These are phyloP conservation scores for Lochmaea capreae DNA, from an alignment of 2,888 invertebrate genomes.

Conservation along the genomic window DNA sequence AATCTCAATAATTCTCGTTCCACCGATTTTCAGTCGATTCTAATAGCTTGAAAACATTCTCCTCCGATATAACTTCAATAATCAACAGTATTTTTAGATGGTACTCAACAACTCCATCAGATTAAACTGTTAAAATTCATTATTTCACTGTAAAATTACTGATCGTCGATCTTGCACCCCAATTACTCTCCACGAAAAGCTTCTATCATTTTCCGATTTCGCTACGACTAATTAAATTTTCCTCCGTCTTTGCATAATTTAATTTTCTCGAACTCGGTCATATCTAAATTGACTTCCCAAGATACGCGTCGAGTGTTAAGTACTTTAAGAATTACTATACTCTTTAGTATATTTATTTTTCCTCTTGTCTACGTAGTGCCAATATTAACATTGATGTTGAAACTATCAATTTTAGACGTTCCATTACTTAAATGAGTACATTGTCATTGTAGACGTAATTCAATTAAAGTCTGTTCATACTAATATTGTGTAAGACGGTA, in stretches of 20 bases:
- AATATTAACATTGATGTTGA: background rate
- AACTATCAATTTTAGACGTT: background rate
- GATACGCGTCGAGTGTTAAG: constrained; percentile 24
- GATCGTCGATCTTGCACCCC: constrained; percentile 43
- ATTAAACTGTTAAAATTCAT: constrained; percentile 49
- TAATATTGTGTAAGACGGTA: too few relatives aligned
- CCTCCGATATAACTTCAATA: constrained; percentile 29
- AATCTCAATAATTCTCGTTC: too few relatives aligned
- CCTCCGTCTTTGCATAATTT: constrained; percentile 53
- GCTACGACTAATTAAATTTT: constrained; percentile 53
- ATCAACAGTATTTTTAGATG: constrained; percentile 36
- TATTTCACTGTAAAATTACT: constrained; percentile 48
- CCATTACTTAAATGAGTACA: constrained; percentile 2
- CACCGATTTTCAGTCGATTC: background rate
- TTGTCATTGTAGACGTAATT: background rate
- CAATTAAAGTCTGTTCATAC: too few relatives aligned
- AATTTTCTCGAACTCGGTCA: constrained; percentile 48
- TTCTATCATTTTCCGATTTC: constrained; percentile 50
- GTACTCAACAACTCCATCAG: constrained; percentile 41
- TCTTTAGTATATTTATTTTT: background rate
- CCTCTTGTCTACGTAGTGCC: background rate
- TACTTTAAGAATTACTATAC: background rate
- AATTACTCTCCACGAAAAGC: constrained; percentile 44
- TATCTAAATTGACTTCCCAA: constrained; percentile 54
- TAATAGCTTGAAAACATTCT: background rate